phyloP scores from a whole-genome alignment of 2,888 invertebrate genomes.

The Drosophila nr. medialis region DNA sequence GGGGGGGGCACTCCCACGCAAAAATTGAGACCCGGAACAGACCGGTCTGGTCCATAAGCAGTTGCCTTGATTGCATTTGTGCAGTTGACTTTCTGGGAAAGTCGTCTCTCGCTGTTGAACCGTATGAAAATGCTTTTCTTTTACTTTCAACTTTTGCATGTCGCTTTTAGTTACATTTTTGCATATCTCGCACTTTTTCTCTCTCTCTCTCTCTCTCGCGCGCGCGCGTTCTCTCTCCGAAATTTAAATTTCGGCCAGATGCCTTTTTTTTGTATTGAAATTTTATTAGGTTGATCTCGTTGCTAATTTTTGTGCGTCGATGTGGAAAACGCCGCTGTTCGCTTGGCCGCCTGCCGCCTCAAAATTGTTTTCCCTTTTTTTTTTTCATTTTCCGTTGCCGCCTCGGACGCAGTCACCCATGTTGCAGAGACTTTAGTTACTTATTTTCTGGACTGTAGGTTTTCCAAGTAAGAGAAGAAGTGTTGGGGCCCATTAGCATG shows the following conservation, averaged over 20 bases:
- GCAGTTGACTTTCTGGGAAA: conserved; percentile 65
- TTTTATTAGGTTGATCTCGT: conserved; percentile 71
- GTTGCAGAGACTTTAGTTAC: conserved; percentile 43
- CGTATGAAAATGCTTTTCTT: conserved; percentile 69
- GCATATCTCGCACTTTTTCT: conserved; percentile 32
- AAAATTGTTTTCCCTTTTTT: conserved; percentile 73
- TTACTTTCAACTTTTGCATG: conserved; percentile 81
- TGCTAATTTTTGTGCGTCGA: conserved; percentile 78
- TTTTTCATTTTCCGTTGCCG: conserved; percentile 37
- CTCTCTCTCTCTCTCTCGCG: conserved; percentile 20
- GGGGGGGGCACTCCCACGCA: conserved; percentile 66
- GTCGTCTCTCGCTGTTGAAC: conserved; percentile 48
- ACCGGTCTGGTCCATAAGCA: conserved; percentile 45
- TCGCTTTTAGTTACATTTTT: conserved; percentile 41
- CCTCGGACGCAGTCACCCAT: conserved; percentile 70
- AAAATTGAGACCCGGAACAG: conserved; percentile 24
- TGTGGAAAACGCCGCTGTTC: conserved; percentile 72
- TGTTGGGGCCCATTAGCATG: conserved; percentile 73
- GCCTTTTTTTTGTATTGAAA: conserved; percentile 41
- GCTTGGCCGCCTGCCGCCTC: conserved; percentile 61
- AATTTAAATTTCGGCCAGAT: conserved; percentile 55
- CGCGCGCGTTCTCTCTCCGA: conserved; percentile 22
- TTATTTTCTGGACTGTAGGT: conserved; percentile 72
- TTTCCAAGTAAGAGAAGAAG: conserved; percentile 51
- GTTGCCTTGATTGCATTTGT: conserved; percentile 49